Evolutionary conservation across 2,888 invertebrate species (phyloP), one percentile per base, ranked within the genome.

Genomic region (Drosophila sordidula): DNA sequence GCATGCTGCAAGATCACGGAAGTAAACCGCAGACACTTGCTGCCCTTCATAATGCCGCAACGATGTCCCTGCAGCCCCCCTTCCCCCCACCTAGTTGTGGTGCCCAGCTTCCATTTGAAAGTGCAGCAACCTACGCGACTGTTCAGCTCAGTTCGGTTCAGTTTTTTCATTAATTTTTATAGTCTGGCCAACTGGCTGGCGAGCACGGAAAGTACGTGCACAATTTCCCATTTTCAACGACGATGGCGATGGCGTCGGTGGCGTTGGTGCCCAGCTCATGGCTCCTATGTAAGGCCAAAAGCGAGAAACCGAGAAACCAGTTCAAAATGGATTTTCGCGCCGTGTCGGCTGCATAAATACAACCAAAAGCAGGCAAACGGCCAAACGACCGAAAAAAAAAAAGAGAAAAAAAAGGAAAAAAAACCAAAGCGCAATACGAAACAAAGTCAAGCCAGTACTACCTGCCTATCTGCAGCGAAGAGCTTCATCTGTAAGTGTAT

Each of bases 111-210:
- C 29, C 38, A 58, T 44, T 50, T 32, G 50, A 59, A 45, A 50
- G 63, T 63, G 50, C 66, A 39, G 42, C 61, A 39, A 18, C 46
- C 46, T 45, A 46, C 45, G 56, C 46, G 55, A 9, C 32, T 22
- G 32, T 41, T 46, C 11, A 34, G 34, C 6, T 29, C 9, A 46
- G 29, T 36, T 47, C 36, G 26, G 32, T 9, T 47, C 12, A 14
- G 29, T 57, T 51, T 55, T 67, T 69, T 69, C 58, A 68, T 68
- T 52, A 47, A 44, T 51, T 69, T 69, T 58, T 52, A 49, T 59
- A 42, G 58, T 58, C 32, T 50, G 57, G 54, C 34, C 52, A 55
- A 49, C 47, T 34, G 59, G 52, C 51, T 12, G 39, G 55, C 46
- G n/a, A 46, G 51, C 51, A 39, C 65, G 36, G 18, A 64, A 66